Evolutionary conservation across 2,113 vertebrate species (phyloP).

Genomic region (Rhinoderma darwinii): DNA sequence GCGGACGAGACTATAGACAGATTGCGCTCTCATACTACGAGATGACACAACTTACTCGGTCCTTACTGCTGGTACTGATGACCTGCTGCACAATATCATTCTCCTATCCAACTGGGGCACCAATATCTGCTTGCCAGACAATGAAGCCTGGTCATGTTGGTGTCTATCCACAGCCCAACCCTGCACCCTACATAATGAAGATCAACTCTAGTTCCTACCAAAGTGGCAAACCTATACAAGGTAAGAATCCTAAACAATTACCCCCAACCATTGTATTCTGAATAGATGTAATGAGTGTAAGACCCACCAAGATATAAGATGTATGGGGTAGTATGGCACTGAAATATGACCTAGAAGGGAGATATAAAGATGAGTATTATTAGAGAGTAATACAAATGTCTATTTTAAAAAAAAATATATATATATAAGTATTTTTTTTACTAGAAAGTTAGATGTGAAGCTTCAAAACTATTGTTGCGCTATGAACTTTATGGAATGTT

Average conservation of each 20-base stretch:
- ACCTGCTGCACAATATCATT: neutral
- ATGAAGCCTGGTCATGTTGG: constrained; percentile 61
- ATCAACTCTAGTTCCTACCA: constrained; percentile 48
- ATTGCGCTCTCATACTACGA: neutral
- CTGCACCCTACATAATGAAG: constrained; percentile 61
- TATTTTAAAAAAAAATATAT: too few species aligned
- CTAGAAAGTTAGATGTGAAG: too few species aligned
- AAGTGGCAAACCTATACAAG: constrained; percentile 48
- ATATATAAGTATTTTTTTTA: too few species aligned
- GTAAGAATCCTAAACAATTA: constrained; percentile 42
- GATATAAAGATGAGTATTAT: too few species aligned
- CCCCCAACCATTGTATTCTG: neutral
- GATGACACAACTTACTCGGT: neutral
- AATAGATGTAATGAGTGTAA: neutral
- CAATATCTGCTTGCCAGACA: constrained; percentile 53
- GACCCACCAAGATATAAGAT: neutral
- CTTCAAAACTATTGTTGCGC: too few species aligned
- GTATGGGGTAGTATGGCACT: neutral
- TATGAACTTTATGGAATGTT: too few species aligned
- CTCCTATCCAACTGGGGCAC: constrained; percentile 54
- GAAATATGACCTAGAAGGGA: neutral
- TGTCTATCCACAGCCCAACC: constrained; percentile 33
- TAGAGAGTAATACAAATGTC: too few species aligned
- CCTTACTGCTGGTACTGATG: neutral
- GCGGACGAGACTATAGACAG: neutral